A percentile compares a stretch with the other conserved stretches of the same genome.
These are phyloP conservation scores for Tinea trinotella DNA, from an alignment of 2,888 invertebrate species.

Conservation along the genomic window DNA sequence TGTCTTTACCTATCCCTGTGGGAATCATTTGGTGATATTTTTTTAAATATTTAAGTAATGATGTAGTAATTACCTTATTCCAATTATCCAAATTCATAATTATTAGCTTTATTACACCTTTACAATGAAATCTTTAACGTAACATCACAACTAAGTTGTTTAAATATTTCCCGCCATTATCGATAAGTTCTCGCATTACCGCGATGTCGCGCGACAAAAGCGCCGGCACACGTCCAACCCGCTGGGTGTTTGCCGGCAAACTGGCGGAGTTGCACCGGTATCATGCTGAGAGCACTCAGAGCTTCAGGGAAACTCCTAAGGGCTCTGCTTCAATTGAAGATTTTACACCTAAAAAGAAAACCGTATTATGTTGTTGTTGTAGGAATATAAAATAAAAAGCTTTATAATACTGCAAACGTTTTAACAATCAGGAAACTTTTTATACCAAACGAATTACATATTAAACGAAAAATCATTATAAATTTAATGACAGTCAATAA, in stretches of 20 bases:
- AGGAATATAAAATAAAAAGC: too few species aligned
- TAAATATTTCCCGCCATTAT: constrained; percentile 10
- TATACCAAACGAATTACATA: too few species aligned
- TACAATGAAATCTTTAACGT: background rate
- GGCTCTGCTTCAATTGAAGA: too few species aligned
- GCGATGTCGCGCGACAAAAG: background rate
- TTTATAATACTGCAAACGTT: too few species aligned
- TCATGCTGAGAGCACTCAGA: background rate
- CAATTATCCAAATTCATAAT: background rate
- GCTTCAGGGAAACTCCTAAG: background rate
- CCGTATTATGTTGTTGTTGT: too few species aligned
- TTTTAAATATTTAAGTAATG: too few species aligned
- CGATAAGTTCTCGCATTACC: constrained; percentile 3
- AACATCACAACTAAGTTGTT: background rate
- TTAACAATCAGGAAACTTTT: too few species aligned
- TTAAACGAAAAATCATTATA: too few species aligned
- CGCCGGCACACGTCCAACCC: background rate
- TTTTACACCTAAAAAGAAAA: too few species aligned
- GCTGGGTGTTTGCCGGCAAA: constrained; percentile 14
- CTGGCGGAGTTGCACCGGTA: background rate
- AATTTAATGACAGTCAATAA: too few species aligned
- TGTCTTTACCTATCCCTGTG: too few species aligned
- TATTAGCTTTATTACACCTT: background rate
- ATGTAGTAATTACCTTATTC: background rate
- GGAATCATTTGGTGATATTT: too few species aligned